Conservation (phyloP, 2,113 vertebrate genomes). For the Siniperca knerii region DNA sequence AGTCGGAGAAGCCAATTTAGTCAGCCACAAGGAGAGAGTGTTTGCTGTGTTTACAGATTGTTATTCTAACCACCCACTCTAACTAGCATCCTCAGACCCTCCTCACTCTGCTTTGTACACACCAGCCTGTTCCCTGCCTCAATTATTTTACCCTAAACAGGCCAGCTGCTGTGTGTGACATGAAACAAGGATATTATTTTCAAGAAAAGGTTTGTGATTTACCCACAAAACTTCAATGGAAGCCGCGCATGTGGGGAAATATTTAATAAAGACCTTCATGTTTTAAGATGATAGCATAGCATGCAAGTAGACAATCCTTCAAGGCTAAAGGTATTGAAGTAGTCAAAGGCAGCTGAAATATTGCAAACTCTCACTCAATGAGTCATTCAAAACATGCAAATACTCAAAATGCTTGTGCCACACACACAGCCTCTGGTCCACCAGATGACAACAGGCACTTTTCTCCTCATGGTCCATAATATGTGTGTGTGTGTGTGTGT, state of each 20-base stretch:
- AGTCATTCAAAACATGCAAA: slow-evolving; percentile 52
- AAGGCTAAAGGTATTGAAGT: slow-evolving; percentile 39
- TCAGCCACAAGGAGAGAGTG: slow-evolving; percentile 60
- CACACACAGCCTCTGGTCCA: slow-evolving; percentile 40
- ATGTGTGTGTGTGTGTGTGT: background rate
- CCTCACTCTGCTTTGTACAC: slow-evolving; percentile 36
- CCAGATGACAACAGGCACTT: slow-evolving; percentile 36
- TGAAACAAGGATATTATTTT: slow-evolving; percentile 27
- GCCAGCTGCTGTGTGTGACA: slow-evolving; percentile 47
- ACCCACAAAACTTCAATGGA: slow-evolving; percentile 15
- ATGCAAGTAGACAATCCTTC: slow-evolving; percentile 54
- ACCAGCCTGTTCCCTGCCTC: slow-evolving; percentile 35
- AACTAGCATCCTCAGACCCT: slow-evolving; percentile 53
- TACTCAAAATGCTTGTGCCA: slow-evolving; percentile 38
- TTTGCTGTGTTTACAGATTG: slow-evolving; percentile 71
- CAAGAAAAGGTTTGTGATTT: slow-evolving; percentile 20
- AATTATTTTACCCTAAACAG: slow-evolving; percentile 40
- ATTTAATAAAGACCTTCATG: slow-evolving; percentile 42
- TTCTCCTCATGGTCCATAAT: background rate
- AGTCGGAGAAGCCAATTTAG: slow-evolving; percentile 62
- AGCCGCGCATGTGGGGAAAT: slow-evolving; percentile 45
- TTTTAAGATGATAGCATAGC: slow-evolving; percentile 55
- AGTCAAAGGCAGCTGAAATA: slow-evolving; percentile 49
- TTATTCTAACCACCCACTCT: slow-evolving; percentile 74
- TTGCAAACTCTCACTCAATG: slow-evolving; percentile 47